Base-by-base conservation (phyloP, 2,113 vertebrate genomes). In the Tylochromis polylepis region DNA sequence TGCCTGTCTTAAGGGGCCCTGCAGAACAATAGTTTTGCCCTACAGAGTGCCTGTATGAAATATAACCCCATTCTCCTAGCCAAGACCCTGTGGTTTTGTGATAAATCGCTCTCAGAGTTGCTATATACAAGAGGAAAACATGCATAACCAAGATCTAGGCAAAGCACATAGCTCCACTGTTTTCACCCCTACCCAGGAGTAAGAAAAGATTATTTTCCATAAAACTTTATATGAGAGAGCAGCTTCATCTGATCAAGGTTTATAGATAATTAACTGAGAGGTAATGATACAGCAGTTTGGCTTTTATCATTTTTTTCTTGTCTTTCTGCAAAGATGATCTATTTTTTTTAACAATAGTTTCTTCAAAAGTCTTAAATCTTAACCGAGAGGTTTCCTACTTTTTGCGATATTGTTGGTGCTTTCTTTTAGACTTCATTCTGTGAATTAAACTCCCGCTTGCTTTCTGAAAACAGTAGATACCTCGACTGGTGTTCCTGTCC, bases 1-100 rank as follows among this genome's bases (percentile, higher is more conserved):
- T 88, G 36, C 34, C 72, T 81, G 82, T 81, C 85, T 87, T 53
- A 58, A 87, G 86, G 87, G 81, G 62, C 72, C 79, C 51, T 86
- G n/a, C n/a, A 93, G 90, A 93, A 93, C 92, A 93, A 93, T 94
- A 89, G 92, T 89, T 85, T 89, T 92, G 91, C 87, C 91, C 91
- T 92, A 90, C 90, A 89, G 87, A 92, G 90, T 88, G 89, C 88
- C 87, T 87, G 79, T 90, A 91, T 94, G 94, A 94, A 94, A 94
- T 92, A 93, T 93, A 92, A 87, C 90, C 91, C 87, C 79, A 75
- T 88, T 91, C 87, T 75, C 81, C 36, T 31, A 79, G 90, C 91
- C 89, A 92, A 84, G 83, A 90, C 91, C 92, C 92, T 85, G 87
- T 88, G 85, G 92, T 87, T 87, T 83, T 81, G 83, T 94, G 90